Conservation (phyloP, 2,888 invertebrate species). For the Apodemia mormo region DNA sequence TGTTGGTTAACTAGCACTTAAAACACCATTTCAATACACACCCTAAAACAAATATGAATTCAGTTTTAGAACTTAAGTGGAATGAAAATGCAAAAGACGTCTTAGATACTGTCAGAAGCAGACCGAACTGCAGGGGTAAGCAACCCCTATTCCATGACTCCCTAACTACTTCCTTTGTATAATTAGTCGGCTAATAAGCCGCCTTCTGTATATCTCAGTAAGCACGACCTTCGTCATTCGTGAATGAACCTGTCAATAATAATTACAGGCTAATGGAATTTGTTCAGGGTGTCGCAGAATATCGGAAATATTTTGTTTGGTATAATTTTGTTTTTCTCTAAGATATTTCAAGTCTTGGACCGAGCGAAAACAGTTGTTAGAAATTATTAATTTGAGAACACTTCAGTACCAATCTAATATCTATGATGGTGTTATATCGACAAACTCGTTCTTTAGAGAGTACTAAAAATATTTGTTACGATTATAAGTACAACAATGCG, state of each 20-base stretch:
- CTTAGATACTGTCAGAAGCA: slow-evolving; percentile 37
- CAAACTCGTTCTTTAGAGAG: too few species aligned
- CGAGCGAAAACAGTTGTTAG: too few species aligned
- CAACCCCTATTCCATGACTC: slow-evolving; percentile 38
- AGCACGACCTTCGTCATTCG: slow-evolving; percentile 47
- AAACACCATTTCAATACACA: too few species aligned
- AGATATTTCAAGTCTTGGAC: neutral
- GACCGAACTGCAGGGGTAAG: slow-evolving; percentile 27
- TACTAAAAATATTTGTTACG: too few species aligned
- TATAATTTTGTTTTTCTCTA: neutral
- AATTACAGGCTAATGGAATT: slow-evolving; percentile 46
- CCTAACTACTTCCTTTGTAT: slow-evolving; percentile 70
- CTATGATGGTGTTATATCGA: too few species aligned
- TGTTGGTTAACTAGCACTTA: neutral
- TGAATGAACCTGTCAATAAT: slow-evolving; percentile 63
- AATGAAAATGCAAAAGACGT: slow-evolving; percentile 24
- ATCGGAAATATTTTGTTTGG: neutral
- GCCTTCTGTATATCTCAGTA: slow-evolving; percentile 64
- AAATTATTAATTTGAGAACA: too few species aligned
- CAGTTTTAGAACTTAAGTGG: neutral
- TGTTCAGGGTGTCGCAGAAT: slow-evolving; percentile 19
- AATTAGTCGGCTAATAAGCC: slow-evolving; percentile 75
- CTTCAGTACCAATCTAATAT: too few species aligned
- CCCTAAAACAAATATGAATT: too few species aligned
- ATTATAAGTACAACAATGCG: too few species aligned